Base-by-base conservation (phyloP, 2,888 invertebrate genomes). In the Empis livida region DNA sequence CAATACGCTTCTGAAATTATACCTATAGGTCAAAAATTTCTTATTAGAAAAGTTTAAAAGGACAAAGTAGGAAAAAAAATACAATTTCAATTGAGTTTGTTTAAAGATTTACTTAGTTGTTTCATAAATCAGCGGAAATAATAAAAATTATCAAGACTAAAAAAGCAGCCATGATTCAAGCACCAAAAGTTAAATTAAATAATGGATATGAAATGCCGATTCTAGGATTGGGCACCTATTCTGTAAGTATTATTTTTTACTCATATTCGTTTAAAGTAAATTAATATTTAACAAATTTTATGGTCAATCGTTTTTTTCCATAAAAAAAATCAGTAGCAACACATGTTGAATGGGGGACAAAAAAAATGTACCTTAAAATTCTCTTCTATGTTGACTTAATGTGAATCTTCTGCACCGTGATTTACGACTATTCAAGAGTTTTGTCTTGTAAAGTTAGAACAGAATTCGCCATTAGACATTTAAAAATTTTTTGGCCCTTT, bases 181-280 rank as follows among this genome's bases (percentile, higher is more conserved):
- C 74, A 15, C 77, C 78, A 1, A 71, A 60, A 54, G 62, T 82
- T 1, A 73, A 73, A 52, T 73, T 86, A 11, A 73, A 70, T 57
- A 80, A 81, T 58, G 83, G 79, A 0, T 55, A 65, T 17, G 71
- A 77, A 51, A 76, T 82, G 57, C 86, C 86, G 0, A 71, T 76
- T 3, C 61, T 86, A 1, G 86, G 85, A 1, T 69, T 87, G 15
- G 87, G 86, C 9, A 87, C 86, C 0, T 82, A 78, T 49, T 3
- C 59, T 67, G 78, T 78, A 59, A 65, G 64, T 41, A 9, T 16
- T 13, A 8, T 27, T 9, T 8, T 27, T 27, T 27, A 5, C 9
- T 27, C 9, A 20, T 5, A 5, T 20, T 20, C 20, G 6, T 20
- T 20, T 20, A 20, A 20, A 5, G 6, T 20, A 5, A 20, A 20